phyloP scores from a whole-genome alignment of 2,797 vertebrate species.

The Xenopus petersii region DNA sequence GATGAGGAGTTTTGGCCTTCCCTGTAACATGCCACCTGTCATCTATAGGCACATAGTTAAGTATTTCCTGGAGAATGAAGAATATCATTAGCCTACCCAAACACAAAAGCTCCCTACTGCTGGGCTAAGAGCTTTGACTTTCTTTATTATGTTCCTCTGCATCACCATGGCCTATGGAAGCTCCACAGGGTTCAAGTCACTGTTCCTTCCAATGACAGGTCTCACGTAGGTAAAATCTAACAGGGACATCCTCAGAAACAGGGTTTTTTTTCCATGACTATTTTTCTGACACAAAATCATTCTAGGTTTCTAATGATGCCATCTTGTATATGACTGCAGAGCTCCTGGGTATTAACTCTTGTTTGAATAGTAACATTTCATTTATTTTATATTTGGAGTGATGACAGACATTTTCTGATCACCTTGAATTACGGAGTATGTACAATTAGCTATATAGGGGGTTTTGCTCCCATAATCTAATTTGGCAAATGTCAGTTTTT shows the following conservation, averaged over 20 bases:
- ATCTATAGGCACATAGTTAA: neutral
- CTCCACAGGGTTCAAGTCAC: slow-evolving; percentile 1
- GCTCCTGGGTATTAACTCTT: slow-evolving; percentile 1
- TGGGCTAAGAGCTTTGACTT: neutral
- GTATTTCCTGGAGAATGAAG: neutral
- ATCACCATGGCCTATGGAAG: slow-evolving; percentile 1
- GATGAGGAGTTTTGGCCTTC: neutral
- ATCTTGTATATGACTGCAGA: slow-evolving; percentile 25
- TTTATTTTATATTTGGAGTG: slow-evolving; percentile 8
- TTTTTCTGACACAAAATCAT: slow-evolving; percentile 30
- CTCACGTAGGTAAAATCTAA: slow-evolving; percentile 18
- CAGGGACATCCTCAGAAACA: slow-evolving; percentile 21
- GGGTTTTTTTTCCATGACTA: slow-evolving; percentile 1
- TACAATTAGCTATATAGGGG: too few relatives aligned
- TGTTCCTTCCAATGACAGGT: slow-evolving; percentile 14
- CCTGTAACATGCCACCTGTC: neutral
- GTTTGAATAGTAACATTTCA: slow-evolving; percentile 16
- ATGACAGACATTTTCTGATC: too few relatives aligned
- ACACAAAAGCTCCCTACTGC: neutral
- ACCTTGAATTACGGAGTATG: too few relatives aligned
- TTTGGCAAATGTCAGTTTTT: too few relatives aligned
- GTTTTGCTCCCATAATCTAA: too few relatives aligned
- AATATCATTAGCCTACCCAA: neutral
- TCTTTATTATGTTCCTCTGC: neutral
- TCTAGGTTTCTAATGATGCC: slow-evolving; percentile 20